Base-by-base conservation (phyloP, 1,140 invertebrate genomes). In the Galendromus occidentalis region DNA sequence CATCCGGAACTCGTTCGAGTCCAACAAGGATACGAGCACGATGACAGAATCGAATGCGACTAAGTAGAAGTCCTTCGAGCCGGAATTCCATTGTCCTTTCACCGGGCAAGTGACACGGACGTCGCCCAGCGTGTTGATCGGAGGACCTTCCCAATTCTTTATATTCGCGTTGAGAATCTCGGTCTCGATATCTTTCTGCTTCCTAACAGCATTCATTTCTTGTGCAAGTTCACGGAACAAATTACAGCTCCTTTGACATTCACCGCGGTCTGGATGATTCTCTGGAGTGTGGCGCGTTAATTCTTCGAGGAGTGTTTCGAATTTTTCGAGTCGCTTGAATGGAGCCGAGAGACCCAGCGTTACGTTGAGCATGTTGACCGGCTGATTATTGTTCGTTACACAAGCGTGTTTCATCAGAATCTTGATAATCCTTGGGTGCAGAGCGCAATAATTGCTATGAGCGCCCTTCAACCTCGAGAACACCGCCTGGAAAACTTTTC, bases 101-200 rank as follows among this genome's bases (percentile, higher is more conserved):
- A 59, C 51, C 1, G 51, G 20, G 9, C 51, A 59, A 4, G 51
- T 59, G 51, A 59, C 6, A 22, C 51, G 51, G 12, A 59, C 51
- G 14, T 59, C 51, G 14, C 51, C 51, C 6, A 59, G 20, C 14
- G 14, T 25, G 14, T 14, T 29, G 12, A 59, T 59, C 51, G 51
- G 51, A 6, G 51, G 25, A 2, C 90, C 90, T 73, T 94, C 89
- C 90, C 91, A 96, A 1, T 87, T 88, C 68, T 87, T 82, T n/a
- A 96, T 87, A 25, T 86, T 86, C 5, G 89, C 89, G 0, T 85
- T 88, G 68, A 98, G 79, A 42, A 98, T 88, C 78, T 97, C 92
- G 44, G 95, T 77, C 70, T 97, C 93, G 71, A 95, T 80, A 79
- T 98, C 93, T 76, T 93, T 94, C 73, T 95, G 88, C n/a, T 91